Base-by-base conservation (phyloP, 2,113 vertebrate species). In the Brienomyrus brachyistius region DNA sequence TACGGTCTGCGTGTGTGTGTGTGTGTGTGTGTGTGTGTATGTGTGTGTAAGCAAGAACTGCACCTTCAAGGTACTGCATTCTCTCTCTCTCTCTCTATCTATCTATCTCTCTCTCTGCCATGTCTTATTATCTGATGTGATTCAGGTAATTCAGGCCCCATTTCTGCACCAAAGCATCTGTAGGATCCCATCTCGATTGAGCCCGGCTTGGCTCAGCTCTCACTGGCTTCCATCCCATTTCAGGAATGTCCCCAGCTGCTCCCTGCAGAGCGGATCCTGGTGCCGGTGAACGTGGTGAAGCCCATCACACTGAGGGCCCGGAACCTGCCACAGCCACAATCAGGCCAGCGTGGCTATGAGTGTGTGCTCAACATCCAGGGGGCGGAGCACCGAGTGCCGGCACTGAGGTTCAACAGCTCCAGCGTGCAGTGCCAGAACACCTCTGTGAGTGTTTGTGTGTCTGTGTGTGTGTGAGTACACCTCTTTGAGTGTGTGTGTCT, bases 351-450 rank as follows among this genome's bases (percentile, higher is more conserved):
- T 0, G 98, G 98, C 9, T 99, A 99, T 0, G 98, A 99, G 91
- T 99, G 98, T 88, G 92, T 99, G 91, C 94, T 99, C 80, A 97
- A 90, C 93, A 98, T 99, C 94, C 98, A 99, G 92, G 98, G 98
- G 66, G 95, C 93, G 0, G 98, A 99, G 92, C 97, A 99, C 94
- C 88, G 98, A 40, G 98, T 99, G 13, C 98, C 98, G 0, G 98
- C 98, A 48, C 90, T 99, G 89, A 96, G 98, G 90, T 99, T 99
- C 95, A 99, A 99, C 96, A 99, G 98, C 94, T 99, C 98, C 94
- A 99, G 98, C 0, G 98, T 99, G 88, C 98, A 99, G 93, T 99
- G 98, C 94, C 98, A 99, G 93, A 99, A 99, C 95, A 99, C 97
- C 54, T 99, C 98, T 21, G 98, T 99, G 94, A 98, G 98, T 62